A percentile compares a stretch with the other conserved stretches of the same genome.
phyloP scores from a whole-genome alignment of 2,797 vertebrate genomes.

The Lycodopsis pacificus region DNA sequence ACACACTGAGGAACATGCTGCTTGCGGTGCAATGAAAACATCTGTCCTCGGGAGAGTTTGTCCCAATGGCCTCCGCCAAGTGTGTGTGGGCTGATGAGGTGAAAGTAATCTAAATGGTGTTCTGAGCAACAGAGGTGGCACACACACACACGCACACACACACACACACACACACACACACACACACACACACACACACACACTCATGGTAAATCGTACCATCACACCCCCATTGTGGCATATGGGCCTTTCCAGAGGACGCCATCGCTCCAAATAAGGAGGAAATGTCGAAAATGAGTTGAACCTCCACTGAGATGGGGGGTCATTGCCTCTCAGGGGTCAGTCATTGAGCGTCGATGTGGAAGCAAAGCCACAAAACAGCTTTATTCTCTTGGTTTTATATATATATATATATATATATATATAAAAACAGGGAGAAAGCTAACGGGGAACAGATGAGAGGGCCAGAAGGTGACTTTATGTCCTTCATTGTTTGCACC shows the following conservation, averaged over 20 bases:
- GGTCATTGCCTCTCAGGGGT: constrained; percentile 56
- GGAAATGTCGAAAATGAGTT: constrained; percentile 71
- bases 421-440: constrained; percentile 43
- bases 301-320: constrained; percentile 56
- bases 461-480: constrained; percentile 65
- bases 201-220: constrained; percentile 59
- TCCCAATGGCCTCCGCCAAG: constrained; percentile 63
- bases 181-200: constrained; percentile 12
- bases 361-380: constrained; percentile 67
- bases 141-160: constrained; percentile 31
- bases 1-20: constrained; percentile 38
- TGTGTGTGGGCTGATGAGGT: constrained; percentile 76
- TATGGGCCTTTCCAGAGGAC: constrained; percentile 55
- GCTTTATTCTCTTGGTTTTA: constrained; percentile 53
- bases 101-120: constrained; percentile 81
- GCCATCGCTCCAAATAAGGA: constrained; percentile 55
- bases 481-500: constrained; percentile 50
- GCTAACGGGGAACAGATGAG: constrained; percentile 65
- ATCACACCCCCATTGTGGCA: constrained; percentile 55
- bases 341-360: constrained; percentile 63
- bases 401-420: constrained; percentile 36
- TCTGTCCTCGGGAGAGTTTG: constrained; percentile 55
- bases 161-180: neutral
- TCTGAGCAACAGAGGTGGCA: constrained; percentile 32
- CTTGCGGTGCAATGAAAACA: constrained; percentile 60